A percentile compares a stretch with the other conserved stretches of the same genome.
These are phyloP conservation scores for Chorisops tibialis DNA, from an alignment of 2,888 invertebrate genomes.

Conservation along the genomic window DNA sequence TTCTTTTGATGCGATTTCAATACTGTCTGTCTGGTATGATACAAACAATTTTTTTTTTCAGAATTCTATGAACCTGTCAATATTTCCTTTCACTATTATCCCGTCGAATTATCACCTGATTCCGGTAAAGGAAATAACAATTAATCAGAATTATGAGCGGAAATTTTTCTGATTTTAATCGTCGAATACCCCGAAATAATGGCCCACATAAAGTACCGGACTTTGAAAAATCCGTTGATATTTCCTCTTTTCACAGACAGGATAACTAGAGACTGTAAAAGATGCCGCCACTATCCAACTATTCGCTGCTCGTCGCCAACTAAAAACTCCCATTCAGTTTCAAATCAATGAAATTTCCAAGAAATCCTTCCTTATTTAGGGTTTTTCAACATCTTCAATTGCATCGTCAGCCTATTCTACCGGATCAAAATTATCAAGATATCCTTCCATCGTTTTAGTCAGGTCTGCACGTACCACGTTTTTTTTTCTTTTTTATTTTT, in stretches of 20 bases:
- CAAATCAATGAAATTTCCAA: constrained; percentile 17
- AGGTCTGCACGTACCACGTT: constrained; percentile 14
- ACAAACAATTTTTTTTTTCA: no score
- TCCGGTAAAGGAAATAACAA: constrained; percentile 8
- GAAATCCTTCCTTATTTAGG: constrained; percentile 15
- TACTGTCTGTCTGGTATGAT: no score
- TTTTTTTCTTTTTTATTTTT: background rate
- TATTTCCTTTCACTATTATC: no score
- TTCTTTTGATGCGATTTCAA: no score
- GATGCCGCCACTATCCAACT: constrained; percentile 10
- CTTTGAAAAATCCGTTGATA: no score
- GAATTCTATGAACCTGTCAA: no score
- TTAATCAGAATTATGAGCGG: constrained; percentile 14
- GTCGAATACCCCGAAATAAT: no score
- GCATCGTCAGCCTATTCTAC: constrained; percentile 3
- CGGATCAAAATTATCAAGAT: constrained; percentile 18
- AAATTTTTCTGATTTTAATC: no score
- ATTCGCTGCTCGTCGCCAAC: background rate
- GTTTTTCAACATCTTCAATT: constrained; percentile 15
- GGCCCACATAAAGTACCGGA: no score
- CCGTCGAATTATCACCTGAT: background rate
- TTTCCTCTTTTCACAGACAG: no score
- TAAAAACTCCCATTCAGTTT: background rate
- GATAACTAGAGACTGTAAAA: background rate
- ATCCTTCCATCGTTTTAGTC: constrained; percentile 2